Evolutionary conservation across 2,888 invertebrate species (phyloP).

Genomic region (Hydroisotoma schaefferi): DNA sequence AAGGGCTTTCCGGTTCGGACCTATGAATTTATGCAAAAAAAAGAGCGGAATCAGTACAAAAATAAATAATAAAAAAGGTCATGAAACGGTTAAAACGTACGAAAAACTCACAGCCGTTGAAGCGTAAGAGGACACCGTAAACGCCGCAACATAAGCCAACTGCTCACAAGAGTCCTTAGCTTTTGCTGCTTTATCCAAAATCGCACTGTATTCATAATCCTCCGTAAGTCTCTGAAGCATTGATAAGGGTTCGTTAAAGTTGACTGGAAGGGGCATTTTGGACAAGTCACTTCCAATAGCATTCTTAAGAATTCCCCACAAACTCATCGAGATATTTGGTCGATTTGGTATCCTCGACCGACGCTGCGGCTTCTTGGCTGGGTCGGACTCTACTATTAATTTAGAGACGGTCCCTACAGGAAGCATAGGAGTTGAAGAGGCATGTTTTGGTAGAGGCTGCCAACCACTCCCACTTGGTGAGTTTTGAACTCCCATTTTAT

Average conservation of each 20-base stretch:
- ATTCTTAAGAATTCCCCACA: conserved; percentile 99
- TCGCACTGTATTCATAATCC: conserved; percentile 91
- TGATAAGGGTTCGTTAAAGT: conserved; percentile 97
- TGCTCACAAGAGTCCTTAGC: conserved; percentile 85
- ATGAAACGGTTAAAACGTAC: too few species aligned
- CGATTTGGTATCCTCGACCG: conserved; percentile 82
- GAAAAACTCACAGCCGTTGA: conserved; percentile 64
- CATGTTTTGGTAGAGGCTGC: too few species aligned
- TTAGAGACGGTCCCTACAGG: too few species aligned
- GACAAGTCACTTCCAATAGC: conserved; percentile 98
- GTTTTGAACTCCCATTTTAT: too few species aligned
- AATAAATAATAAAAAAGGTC: not conserved
- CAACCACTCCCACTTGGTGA: too few species aligned
- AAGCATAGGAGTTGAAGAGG: too few species aligned
- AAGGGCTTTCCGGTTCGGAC: conserved; percentile 89
- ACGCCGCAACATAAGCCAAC: conserved; percentile 93
- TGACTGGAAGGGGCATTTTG: conserved; percentile 98
- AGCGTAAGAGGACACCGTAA: conserved; percentile 84
- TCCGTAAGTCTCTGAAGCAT: conserved; percentile 97
- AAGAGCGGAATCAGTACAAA: not conserved
- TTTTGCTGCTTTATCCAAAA: conserved; percentile 80
- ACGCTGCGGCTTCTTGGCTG: conserved; percentile 52
- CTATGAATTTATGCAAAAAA: conserved; percentile 13
- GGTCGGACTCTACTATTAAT: too few species aligned
- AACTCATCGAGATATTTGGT: conserved; percentile 87